Evolutionary conservation across 1,140 invertebrate species (phyloP).

Genomic region (Atta texana): DNA sequence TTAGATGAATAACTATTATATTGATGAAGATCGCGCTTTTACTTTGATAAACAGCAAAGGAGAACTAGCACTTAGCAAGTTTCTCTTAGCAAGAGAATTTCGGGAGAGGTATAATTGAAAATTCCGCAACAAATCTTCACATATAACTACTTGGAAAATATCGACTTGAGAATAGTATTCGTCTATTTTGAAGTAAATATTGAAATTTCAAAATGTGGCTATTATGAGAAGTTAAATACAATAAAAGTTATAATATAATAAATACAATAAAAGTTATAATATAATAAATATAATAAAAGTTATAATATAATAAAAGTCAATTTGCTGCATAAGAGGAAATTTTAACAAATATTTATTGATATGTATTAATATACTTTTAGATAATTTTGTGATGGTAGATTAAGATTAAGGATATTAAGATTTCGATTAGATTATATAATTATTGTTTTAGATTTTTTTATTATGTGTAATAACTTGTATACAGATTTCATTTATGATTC

Average conservation of each 20-base stretch:
- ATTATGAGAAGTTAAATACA: neutral
- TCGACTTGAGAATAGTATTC: neutral
- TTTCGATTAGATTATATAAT: neutral
- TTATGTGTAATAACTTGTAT: neutral
- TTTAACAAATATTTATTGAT: neutral
- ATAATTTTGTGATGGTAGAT: neutral
- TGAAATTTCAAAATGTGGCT: neutral
- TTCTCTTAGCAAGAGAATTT: conserved; percentile 8
- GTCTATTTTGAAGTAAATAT: neutral
- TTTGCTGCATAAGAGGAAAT: neutral
- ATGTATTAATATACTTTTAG: too few species aligned
- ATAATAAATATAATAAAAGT: neutral
- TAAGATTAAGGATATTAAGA: neutral
- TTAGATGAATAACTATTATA: conserved; percentile 10
- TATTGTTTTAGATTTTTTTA: neutral
- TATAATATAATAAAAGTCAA: neutral
- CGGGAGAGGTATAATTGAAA: conserved; percentile 61
- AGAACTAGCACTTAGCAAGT: conserved; percentile 12
- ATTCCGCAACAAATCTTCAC: conserved; percentile 22
- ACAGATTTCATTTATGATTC: neutral
- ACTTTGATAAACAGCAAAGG: conserved; percentile 9
- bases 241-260: too few species aligned
- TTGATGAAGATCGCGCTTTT: neutral
- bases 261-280: neutral
- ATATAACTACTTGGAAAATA: neutral